These are phyloP conservation scores for Alentia gelatinosa DNA, from an alignment of 2,888 invertebrate genomes.

Conservation along the genomic window DNA sequence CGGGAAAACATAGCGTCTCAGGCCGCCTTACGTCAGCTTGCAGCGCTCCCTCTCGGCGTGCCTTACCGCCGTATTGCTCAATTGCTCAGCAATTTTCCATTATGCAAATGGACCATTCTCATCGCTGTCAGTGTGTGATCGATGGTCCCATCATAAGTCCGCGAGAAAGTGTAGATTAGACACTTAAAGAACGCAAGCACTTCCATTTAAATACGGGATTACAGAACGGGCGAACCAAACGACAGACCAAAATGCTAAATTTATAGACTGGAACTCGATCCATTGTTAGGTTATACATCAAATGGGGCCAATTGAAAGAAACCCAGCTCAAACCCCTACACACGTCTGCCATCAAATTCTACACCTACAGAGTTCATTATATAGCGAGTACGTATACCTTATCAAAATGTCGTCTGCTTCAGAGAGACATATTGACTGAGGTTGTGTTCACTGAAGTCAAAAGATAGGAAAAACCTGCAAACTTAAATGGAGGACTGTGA, in stretches of 20 bases:
- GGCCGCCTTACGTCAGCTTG: constrained; percentile 15
- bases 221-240: not conserved
- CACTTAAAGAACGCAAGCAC: not conserved
- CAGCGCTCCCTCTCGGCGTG: not conserved
- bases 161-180: not conserved
- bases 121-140: not conserved
- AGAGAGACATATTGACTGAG: too few species aligned
- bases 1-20: not conserved
- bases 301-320: not conserved
- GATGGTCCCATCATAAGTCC: not conserved
- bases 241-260: not conserved
- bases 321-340: not conserved
- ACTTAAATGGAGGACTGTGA: too few species aligned
- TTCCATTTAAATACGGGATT: not conserved
- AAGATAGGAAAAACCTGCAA: too few species aligned
- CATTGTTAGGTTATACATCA: not conserved
- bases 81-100: constrained; percentile 30
- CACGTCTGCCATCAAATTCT: too few species aligned
- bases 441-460: too few species aligned
- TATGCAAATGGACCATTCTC: constrained; percentile 22
- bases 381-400: too few species aligned
- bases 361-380: too few species aligned
- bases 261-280: not conserved
- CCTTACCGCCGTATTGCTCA: not conserved
- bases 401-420: too few species aligned